Evolutionary conservation across 2,888 invertebrate species (phyloP).

Genomic region (Tolmerus cingulatus): DNA sequence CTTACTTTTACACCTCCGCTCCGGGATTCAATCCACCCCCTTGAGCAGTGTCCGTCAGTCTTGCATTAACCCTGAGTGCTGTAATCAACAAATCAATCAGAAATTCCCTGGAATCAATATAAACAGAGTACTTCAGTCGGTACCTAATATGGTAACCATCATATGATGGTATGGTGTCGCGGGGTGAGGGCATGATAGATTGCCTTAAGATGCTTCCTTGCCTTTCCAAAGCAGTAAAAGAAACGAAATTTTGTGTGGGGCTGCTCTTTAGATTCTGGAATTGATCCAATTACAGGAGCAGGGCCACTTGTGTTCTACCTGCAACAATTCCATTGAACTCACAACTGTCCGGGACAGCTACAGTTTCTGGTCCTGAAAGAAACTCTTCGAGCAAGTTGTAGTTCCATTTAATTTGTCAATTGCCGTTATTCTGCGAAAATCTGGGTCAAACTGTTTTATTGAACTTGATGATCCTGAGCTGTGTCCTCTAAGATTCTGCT

Average conservation of each 20-base stretch:
- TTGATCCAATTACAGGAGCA: not conserved
- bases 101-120: slow-evolving; percentile 10
- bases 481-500: not conserved
- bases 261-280: not conserved
- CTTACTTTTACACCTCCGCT: not conserved
- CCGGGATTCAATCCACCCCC: not conserved
- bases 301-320: not conserved
- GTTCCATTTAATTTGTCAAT: slow-evolving; percentile 34
- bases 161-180: not conserved
- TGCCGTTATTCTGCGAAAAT: slow-evolving; percentile 13
- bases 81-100: slow-evolving; percentile 20
- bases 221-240: not conserved
- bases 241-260: not conserved
- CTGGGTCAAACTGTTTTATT: slow-evolving; percentile 31
- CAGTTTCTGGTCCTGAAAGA: not conserved
- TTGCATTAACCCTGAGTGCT: not conserved
- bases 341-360: not conserved
- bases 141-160: not conserved
- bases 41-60: not conserved
- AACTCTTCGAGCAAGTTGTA: not conserved
- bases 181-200: not conserved
- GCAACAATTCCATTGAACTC: not conserved
- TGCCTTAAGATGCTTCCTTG: not conserved
- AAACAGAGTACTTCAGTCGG: not conserved
- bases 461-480: not conserved